Conservation (phyloP, 2,113 vertebrate species). For the Macrotis lagotis region DNA sequence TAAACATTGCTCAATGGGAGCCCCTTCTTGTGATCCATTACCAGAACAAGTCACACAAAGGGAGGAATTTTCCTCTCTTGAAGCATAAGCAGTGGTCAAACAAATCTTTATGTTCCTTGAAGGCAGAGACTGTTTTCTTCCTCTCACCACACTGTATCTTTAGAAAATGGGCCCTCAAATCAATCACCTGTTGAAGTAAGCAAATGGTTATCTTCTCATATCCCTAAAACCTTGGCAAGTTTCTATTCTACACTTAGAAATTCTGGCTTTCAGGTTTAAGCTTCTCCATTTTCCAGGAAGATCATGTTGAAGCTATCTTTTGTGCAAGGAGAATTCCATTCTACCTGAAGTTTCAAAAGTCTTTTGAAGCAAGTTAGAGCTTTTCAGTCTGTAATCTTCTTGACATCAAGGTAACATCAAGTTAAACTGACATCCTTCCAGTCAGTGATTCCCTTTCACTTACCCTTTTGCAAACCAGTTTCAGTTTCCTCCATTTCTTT, state of each 20-base stretch:
- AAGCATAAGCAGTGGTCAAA: neutral
- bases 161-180: neutral
- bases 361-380: neutral
- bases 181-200: neutral
- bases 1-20: conserved; percentile 1
- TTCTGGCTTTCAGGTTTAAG: neutral
- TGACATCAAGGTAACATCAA: neutral
- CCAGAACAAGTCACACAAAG: neutral
- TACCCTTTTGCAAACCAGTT: neutral
- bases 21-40: neutral
- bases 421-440: neutral
- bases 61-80: neutral
- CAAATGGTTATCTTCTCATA: neutral
- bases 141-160: neutral
- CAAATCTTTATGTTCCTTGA: neutral
- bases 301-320: neutral
- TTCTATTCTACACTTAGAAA: neutral
- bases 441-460: neutral
- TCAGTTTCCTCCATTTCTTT: neutral
- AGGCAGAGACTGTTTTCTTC: neutral
- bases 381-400: neutral
- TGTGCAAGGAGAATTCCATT: neutral
- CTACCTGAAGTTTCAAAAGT: neutral
- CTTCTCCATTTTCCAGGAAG: conserved; percentile 14
- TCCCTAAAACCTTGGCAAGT: neutral